Percentiles rank a stretch among this genome's conserved stretches.
Conservation (phyloP, 2,888 invertebrate genomes). For the Ptychoptera albimana region DNA sequence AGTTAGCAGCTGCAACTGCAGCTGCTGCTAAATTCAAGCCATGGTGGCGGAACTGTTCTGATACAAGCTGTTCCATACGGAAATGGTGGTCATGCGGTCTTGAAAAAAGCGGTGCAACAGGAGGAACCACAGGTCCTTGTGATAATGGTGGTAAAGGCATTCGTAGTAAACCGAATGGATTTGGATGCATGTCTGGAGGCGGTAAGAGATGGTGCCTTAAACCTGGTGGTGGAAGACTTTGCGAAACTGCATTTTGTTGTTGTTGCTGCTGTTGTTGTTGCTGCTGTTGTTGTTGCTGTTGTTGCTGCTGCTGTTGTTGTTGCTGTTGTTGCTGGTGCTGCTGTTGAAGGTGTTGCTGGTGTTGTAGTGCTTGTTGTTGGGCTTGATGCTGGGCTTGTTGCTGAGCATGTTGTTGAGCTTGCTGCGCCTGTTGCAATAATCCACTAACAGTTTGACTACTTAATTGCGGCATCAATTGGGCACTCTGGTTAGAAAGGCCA, state of each 20-base stretch:
- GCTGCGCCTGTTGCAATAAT: constrained; percentile 17
- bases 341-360: constrained; percentile 25
- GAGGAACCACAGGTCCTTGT: constrained; percentile 52
- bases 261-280: constrained; percentile 38
- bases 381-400: constrained; percentile 39
- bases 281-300: constrained; percentile 43
- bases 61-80: constrained; percentile 70
- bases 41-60: constrained; percentile 67
- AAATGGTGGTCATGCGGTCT: constrained; percentile 67
- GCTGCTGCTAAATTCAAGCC: constrained; percentile 62
- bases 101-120: constrained; percentile 52
- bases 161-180: constrained; percentile 57
- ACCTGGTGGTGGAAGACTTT: constrained; percentile 42
- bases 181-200: constrained; percentile 55
- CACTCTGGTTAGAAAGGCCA: constrained; percentile 12
- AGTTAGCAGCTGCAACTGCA: constrained; percentile 47
- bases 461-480: constrained; percentile 9
- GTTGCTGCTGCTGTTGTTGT: constrained; percentile 27
- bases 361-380: constrained; percentile 15
- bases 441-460: no score
- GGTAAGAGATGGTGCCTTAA: constrained; percentile 49
- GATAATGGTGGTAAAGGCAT: constrained; percentile 58
- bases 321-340: constrained; percentile 22
- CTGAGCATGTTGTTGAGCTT: constrained; percentile 37
- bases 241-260: constrained; percentile 33